Conservation (phyloP, 2,888 invertebrate genomes). For the Gasteruption jaculator region DNA sequence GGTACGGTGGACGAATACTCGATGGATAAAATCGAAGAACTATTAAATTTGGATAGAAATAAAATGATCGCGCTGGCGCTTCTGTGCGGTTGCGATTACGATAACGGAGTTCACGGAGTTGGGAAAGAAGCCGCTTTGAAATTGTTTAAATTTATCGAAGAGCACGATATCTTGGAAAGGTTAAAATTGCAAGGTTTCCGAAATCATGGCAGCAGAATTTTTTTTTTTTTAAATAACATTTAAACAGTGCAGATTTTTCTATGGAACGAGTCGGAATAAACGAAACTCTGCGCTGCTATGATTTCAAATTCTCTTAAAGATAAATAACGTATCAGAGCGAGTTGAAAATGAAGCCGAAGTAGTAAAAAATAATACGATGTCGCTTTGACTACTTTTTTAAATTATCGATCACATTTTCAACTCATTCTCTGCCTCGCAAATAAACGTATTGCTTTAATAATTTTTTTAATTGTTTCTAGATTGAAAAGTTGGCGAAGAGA, state of each 20-base stretch:
- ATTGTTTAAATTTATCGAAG: conserved; percentile 61
- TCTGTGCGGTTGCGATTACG: conserved; percentile 85
- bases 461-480: conserved; percentile 42
- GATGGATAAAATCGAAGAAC: conserved; percentile 61
- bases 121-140: conserved; percentile 76
- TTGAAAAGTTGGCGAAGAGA: conserved; percentile 64
- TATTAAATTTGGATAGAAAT: conserved; percentile 71
- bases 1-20: conserved; percentile 76
- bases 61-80: conserved; percentile 82
- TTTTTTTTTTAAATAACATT: conserved; percentile 8
- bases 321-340: too few species aligned
- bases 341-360: too few species aligned
- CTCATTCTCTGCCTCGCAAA: too few species aligned
- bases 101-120: conserved; percentile 70
- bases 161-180: conserved; percentile 64
- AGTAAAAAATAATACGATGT: too few species aligned
- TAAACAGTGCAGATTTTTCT: conserved; percentile 5
- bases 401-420: too few species aligned
- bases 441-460: too few species aligned
- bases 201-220: neutral
- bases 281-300: too few species aligned
- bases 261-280: too few species aligned
- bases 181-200: conserved; percentile 31
- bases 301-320: too few species aligned
- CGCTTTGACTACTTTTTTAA: too few species aligned